Evolutionary conservation across 2,113 vertebrate genomes (phyloP).

Genomic region (Nestor notabilis): DNA sequence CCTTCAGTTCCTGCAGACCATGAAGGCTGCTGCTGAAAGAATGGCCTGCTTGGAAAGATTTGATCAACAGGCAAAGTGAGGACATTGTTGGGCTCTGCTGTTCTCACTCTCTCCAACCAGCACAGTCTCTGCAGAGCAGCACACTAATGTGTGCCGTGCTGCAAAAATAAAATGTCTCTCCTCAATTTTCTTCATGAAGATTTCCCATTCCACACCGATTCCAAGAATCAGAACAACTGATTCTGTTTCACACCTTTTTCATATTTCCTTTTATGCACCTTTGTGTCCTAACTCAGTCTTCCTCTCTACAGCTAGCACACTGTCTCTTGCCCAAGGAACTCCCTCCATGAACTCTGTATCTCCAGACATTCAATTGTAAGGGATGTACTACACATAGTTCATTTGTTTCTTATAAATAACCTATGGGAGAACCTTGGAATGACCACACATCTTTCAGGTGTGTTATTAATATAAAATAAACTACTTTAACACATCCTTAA

Average conservation of each 20-base stretch:
- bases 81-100: neutral
- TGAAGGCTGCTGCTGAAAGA: neutral
- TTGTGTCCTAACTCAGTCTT: neutral
- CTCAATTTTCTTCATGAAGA: neutral
- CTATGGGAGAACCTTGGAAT: neutral
- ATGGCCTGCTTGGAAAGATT: neutral
- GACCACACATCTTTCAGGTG: slow-evolving; percentile 25
- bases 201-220: neutral
- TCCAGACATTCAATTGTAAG: fast-evolving
- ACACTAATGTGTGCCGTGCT: neutral
- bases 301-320: neutral
- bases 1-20: neutral
- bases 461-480: slow-evolving; percentile 52
- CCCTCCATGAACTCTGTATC: neutral
- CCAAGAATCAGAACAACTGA: neutral
- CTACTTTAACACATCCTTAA: slow-evolving; percentile 48
- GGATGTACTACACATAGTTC: neutral
- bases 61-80: neutral
- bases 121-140: neutral
- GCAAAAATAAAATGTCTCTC: neutral
- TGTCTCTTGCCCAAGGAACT: neutral
- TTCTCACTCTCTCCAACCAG: neutral
- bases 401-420: neutral
- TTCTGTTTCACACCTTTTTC: neutral
- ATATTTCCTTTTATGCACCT: neutral